These are phyloP conservation scores for Cantharis flavilabris DNA, from an alignment of 2,888 invertebrate genomes.

Conservation along the genomic window DNA sequence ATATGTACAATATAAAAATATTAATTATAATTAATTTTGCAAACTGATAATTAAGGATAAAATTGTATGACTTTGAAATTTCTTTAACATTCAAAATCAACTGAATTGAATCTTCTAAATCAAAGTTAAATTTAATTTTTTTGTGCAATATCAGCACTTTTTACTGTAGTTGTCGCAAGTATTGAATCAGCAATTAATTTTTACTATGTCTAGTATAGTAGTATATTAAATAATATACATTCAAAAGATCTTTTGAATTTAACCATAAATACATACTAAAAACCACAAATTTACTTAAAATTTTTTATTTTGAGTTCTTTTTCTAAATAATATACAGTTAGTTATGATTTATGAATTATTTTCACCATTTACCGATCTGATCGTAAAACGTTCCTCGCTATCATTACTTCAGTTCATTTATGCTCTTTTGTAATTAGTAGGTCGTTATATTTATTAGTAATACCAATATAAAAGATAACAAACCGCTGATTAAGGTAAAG, in stretches of 20 bases:
- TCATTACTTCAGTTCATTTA: neutral
- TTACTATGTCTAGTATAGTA: neutral
- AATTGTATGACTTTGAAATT: too few relatives aligned
- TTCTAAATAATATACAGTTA: too few relatives aligned
- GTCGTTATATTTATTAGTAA: neutral
- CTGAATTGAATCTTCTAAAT: neutral
- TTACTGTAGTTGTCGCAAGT: neutral
- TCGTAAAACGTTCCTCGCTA: neutral
- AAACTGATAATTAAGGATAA: too few relatives aligned
- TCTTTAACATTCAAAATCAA: too few relatives aligned
- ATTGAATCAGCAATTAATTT: neutral
- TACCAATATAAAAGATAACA: neutral
- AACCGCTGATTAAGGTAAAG: neutral
- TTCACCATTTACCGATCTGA: neutral
- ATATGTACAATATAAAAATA: neutral
- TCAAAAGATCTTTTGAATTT: too few relatives aligned
- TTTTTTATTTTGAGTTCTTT: too few relatives aligned
- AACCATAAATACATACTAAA: too few relatives aligned
- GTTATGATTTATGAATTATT: neutral
- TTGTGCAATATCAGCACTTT: neutral
- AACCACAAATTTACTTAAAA: too few relatives aligned
- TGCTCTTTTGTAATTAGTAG: neutral
- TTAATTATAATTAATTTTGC: too few relatives aligned
- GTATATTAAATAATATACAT: too few relatives aligned
- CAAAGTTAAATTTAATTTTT: neutral